A percentile compares a stretch with the other conserved stretches of the same genome.
Conservation (phyloP, 2,888 invertebrate genomes). For the Cryptocephalus moraei region DNA sequence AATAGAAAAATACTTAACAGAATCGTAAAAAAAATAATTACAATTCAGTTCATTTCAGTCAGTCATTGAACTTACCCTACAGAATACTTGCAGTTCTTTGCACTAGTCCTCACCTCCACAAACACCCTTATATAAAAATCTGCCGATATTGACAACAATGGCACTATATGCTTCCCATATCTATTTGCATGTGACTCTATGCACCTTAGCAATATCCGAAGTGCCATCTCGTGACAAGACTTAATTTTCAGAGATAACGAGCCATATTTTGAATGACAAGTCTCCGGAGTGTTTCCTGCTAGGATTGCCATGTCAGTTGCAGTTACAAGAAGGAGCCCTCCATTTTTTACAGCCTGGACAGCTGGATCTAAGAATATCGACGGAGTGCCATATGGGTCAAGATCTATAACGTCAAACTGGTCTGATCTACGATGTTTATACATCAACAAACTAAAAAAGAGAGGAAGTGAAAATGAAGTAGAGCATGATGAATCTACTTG, state of each 20-base stretch:
- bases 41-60: no score
- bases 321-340: conserved; percentile 85
- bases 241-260: conserved; percentile 76
- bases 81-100: conserved; percentile 75
- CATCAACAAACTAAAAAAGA: conserved; percentile 67
- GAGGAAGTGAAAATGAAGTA: not conserved
- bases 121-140: conserved; percentile 97
- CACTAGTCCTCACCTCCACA: conserved; percentile 72
- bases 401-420: conserved; percentile 81
- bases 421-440: conserved; percentile 63
- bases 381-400: conserved; percentile 97
- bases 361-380: conserved; percentile 85
- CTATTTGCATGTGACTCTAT: conserved; percentile 88
- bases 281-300: conserved; percentile 91
- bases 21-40: no score
- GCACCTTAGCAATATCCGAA: conserved; percentile 85
- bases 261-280: conserved; percentile 88
- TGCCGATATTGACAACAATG: conserved; percentile 80
- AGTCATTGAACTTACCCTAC: conserved; percentile 48
- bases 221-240: conserved; percentile 91
- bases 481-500: not conserved
- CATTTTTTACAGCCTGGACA: conserved; percentile 67
- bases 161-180: conserved; percentile 86
- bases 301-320: conserved; percentile 96
- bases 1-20: no score